These are phyloP conservation scores for Episyrphus balteatus DNA, from an alignment of 1,140 invertebrate genomes.

Conservation along the genomic window DNA sequence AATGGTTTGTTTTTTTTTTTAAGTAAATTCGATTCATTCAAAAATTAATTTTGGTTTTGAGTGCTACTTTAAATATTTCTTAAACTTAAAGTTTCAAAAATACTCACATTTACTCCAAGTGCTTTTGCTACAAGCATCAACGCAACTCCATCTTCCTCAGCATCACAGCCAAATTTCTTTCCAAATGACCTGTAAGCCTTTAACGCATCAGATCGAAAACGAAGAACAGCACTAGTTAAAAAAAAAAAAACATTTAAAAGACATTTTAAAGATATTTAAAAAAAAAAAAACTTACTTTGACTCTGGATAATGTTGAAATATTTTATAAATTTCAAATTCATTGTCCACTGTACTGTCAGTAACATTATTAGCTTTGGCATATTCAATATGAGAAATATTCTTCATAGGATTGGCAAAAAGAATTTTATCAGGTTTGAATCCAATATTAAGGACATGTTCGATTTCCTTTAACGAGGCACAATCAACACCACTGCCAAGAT, in stretches of 20 bases:
- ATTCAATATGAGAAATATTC: conserved; percentile 74
- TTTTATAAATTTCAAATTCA: conserved; percentile 80
- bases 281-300: conserved; percentile 54
- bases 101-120: conserved; percentile 51
- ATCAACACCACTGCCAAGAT: conserved; percentile 80
- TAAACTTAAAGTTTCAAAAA: too few relatives aligned
- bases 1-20: too few relatives aligned
- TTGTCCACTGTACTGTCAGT: conserved; percentile 89
- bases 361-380: conserved; percentile 65
- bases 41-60: too few relatives aligned
- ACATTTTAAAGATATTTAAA: conserved; percentile 5
- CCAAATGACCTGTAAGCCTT: conserved; percentile 75
- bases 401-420: conserved; percentile 96
- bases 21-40: too few relatives aligned
- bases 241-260: neutral
- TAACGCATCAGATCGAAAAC: conserved; percentile 78
- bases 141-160: conserved; percentile 56
- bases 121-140: conserved; percentile 36
- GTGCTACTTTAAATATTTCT: too few relatives aligned
- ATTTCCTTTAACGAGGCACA: conserved; percentile 90
- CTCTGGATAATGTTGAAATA: conserved; percentile 65
- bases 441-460: conserved; percentile 65
- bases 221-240: conserved; percentile 62
- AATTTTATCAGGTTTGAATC: conserved; percentile 66
- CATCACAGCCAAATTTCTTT: conserved; percentile 88